Base-by-base conservation (phyloP, 2,797 vertebrate genomes). In the Podarcis lilfordi region DNA sequence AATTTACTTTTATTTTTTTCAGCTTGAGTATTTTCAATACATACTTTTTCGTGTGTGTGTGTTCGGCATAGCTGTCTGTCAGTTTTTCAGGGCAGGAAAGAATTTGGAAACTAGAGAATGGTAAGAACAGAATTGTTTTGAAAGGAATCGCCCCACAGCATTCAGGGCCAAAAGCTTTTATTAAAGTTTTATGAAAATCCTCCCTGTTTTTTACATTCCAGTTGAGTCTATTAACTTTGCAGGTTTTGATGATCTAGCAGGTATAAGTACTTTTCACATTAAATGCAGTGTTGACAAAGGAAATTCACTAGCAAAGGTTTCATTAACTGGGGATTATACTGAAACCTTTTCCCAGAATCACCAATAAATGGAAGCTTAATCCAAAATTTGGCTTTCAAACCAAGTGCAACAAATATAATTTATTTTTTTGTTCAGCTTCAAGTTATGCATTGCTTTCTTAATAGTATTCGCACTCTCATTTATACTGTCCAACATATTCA, bases 281-380 rank as follows among this genome's bases (percentile, higher is more conserved):
- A 96, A 96, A 96, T 94, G 95, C 95, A 96, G 96, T 97, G 98
- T 97, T 98, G 97, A 98, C 96, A 98, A 98, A 97, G 95, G 94
- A 95, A 97, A 97, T 96, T 97, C 97, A 96, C 96, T 95, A 97
- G 97, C 97, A 96, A 97, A 96, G 95, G 93, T 97, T 98, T 98
- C 97, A 98, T 98, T 98, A 98, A 98, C 98, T 98, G 95, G 93
- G 98, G 98, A 98, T 99, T 98, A 98, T 97, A 95, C 92, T 96
- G 96, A 97, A 97, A 95, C 94, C 96, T 94, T 97, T 97, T 96
- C 96, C 96, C 94, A 95, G 96, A 96, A 96, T 92, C 95, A 94
- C 94, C 95, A 97, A 96, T 97, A 97, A 97, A 96, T 95, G 94
- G 92, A 96, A 91, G 84, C 90, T 90, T 97, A 96, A 96, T 97